phyloP scores from a whole-genome alignment of 2,113 vertebrate species.

The Burhinus oedicnemus region DNA sequence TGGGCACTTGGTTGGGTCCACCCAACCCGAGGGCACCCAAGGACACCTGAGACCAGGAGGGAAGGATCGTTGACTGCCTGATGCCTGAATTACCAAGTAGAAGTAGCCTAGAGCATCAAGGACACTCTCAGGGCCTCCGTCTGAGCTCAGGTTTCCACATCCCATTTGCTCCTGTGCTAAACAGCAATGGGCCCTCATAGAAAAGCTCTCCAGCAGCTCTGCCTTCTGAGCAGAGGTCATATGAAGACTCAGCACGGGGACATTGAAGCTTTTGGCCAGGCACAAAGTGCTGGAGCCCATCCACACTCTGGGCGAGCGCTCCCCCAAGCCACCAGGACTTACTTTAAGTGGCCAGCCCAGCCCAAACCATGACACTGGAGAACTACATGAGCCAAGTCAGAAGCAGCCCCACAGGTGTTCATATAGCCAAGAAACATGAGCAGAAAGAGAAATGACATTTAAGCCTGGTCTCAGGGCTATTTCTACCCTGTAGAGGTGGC shows the following conservation, averaged over 20 bases:
- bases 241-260: background rate
- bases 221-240: background rate
- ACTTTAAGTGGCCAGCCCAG: background rate
- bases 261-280: background rate
- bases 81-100: background rate
- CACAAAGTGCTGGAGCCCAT: background rate
- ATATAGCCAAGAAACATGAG: background rate
- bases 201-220: background rate
- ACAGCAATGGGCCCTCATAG: background rate
- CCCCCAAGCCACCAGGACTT: background rate
- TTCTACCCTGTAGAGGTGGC: background rate
- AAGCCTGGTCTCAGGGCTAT: background rate
- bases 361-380: background rate
- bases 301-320: rapidly evolving
- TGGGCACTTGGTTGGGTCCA: background rate
- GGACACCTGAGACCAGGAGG: background rate
- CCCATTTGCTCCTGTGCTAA: background rate
- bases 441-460: background rate
- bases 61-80: rapidly evolving
- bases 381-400: background rate
- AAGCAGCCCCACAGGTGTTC: background rate
- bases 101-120: background rate
- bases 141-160: background rate
- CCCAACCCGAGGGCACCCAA: background rate
- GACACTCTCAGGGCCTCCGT: background rate